Evolutionary conservation across 2,797 vertebrate species (phyloP), one percentile per base, ranked within the genome.

Genomic region (Podargus strigoides): DNA sequence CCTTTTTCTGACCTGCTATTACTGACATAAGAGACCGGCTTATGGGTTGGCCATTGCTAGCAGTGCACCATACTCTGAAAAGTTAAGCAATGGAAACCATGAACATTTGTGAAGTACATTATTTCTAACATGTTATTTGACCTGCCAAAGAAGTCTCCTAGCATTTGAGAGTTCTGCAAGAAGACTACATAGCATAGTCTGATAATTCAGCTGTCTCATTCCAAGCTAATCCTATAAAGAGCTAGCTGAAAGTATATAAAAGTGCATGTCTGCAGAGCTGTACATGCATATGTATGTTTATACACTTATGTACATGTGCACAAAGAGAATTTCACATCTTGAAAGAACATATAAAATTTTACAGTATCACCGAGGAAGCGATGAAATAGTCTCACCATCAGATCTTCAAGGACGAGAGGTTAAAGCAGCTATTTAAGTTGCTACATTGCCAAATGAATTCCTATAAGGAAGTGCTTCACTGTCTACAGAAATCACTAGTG

Each of bases 371-470:
- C 82, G 30, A 83, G 39, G 69, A 81, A 80, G 58, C 55, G 7
- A 90, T 26, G 14, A 49, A 36, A 39, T 85, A 10, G 63, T 76
- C 94, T 97, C 87, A 79, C 62, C 9, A 55, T 36, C 36, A 89
- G 14, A 39, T 92, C 83, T 94, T 96, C 90, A 93, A 95, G 92
- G 89, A 91, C 28, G 9, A 89, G 78, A 87, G 42, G 68, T 86
- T 81, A 94, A 92, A 89, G 80, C 28, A 81, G 87, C 70, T 88
- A 14, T 55, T 95, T 55, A 87, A 94, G 34, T 67, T 32, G 14
- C 58, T 59, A 30, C 2, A 7, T 49, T 82, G 63, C 53, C 41
- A 82, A 82, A 91, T 73, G 64, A 73, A 30, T 10, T 90, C 32
- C 76, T 59, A 10, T 15, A 92, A 67, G 62, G 37, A 89, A 92